Base-by-base conservation (phyloP, 2,888 invertebrate genomes). In the Drosophila cyrtoloma region DNA sequence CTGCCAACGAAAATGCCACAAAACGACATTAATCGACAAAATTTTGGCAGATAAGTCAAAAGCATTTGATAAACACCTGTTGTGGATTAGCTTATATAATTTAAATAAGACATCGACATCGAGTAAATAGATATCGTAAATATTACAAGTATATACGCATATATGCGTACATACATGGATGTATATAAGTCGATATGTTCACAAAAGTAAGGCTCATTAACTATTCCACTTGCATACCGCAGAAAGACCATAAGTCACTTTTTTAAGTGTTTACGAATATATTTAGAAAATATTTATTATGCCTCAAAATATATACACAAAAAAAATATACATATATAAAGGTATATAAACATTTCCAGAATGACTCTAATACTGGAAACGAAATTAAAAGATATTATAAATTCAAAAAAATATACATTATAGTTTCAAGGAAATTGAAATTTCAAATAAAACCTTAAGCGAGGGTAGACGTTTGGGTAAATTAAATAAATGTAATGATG, bases 41-140 rank as follows among this genome's bases (percentile, higher is more conserved):
- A 79, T 77, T 82, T 82, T 81, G 81, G 74, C 71, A 81, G 80
- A 81, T 81, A 83, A 82, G 71, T 80, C 71, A 73, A 81, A 65
- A 55, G 42, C 57, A 69, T 71, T 78, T 80, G 83, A 82, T 81
- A 81, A 77, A 80, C 81, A 83, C 81, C 81, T 81, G 81, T 81
- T 76, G 63, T 64, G 33, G 9, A 30, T 53, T 44, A 51, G 39
- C 59, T 62, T 56, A 61, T 33, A 55, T 61, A 61, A 69, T 37
- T 22, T 62, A 33, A 30, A 75, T 35, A 58, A 35, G 22, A 59
- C n/a, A 53, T 32, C 39, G 22, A 33, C 58, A n/a, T n/a, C n/a
- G 44, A 28, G 28, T 59, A 28, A 61, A 69, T 47, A 14, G 33
- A 6, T 22, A 63, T 33, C 62, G 33, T 44, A 42, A 39, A 30